Evolutionary conservation across 64 coral and sea anemone genomes (phyloP).

Genomic region (Cladopsammia gracilis): DNA sequence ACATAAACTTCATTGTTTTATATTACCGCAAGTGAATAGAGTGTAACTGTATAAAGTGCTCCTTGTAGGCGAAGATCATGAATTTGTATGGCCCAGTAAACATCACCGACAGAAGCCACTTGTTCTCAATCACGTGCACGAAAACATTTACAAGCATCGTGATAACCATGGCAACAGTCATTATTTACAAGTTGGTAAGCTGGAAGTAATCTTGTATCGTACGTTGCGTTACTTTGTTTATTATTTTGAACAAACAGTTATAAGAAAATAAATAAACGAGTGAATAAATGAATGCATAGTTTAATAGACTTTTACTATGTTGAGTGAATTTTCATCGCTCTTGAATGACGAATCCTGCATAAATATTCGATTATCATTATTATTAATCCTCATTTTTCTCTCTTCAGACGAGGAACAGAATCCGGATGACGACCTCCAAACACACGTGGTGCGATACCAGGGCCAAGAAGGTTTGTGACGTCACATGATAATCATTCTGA

Average conservation of each 20-base stretch:
- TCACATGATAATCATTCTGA: too few relatives aligned
- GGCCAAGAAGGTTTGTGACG: not conserved
- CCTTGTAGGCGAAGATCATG: not conserved
- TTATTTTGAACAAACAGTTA: too few relatives aligned
- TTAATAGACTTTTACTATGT: not conserved
- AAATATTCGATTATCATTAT: too few relatives aligned
- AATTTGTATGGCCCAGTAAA: constrained; percentile 7
- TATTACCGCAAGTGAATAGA: too few relatives aligned
- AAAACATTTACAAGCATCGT: constrained; percentile 31
- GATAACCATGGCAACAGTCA: constrained; percentile 42
- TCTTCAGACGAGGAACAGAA: constrained; percentile 32
- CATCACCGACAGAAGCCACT: constrained; percentile 20
- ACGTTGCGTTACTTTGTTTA: too few relatives aligned
- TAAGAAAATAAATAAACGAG: too few relatives aligned
- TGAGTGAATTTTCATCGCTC: not conserved
- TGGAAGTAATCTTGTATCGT: not conserved
- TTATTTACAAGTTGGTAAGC: constrained; percentile 44
- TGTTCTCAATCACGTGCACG: constrained; percentile 32
- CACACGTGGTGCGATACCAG: constrained; percentile 25
- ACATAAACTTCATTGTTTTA: too few relatives aligned
- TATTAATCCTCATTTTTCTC: not conserved
- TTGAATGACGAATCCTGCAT: not conserved
- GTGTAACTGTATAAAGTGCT: not conserved
- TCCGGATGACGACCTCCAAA: constrained; percentile 5
- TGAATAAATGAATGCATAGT: not conserved